Evolutionary conservation across 2,797 vertebrate genomes (phyloP).

Genomic region (Peromyscus attwateri): DNA sequence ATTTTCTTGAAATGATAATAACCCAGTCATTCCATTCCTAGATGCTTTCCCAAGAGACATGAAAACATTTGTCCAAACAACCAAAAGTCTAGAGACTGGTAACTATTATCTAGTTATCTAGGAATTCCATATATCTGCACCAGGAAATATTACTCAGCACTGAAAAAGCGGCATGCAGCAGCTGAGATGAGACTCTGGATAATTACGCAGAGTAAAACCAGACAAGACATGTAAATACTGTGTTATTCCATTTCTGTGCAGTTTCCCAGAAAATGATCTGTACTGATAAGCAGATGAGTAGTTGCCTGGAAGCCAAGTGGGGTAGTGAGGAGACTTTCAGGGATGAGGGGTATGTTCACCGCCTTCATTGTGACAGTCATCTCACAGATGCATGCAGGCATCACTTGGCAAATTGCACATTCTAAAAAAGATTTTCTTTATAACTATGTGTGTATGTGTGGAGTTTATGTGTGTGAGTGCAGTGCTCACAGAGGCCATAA

Average conservation of each 20-base stretch:
- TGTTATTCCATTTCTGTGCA: neutral
- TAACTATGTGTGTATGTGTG: neutral
- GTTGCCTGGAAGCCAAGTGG: neutral
- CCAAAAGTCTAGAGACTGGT: too few species aligned
- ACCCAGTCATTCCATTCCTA: neutral
- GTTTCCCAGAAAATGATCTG: neutral
- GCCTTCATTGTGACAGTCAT: neutral
- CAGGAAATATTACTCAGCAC: too few species aligned
- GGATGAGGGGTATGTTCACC: rapidly evolving
- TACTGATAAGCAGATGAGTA: neutral
- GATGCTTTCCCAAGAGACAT: neutral
- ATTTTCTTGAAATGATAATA: neutral
- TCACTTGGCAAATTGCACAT: neutral
- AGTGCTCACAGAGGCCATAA: neutral
- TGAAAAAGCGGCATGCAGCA: neutral
- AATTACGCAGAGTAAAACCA: neutral
- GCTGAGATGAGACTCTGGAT: neutral
- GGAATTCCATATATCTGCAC: too few species aligned
- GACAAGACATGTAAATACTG: neutral
- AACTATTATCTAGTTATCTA: neutral
- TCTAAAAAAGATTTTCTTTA: neutral
- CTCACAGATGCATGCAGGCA: neutral
- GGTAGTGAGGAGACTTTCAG: neutral
- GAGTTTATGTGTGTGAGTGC: neutral
- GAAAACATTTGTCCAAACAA: neutral